Evolutionary conservation across 1,140 invertebrate species (phyloP).

Genomic region (Drosophila busckii): DNA sequence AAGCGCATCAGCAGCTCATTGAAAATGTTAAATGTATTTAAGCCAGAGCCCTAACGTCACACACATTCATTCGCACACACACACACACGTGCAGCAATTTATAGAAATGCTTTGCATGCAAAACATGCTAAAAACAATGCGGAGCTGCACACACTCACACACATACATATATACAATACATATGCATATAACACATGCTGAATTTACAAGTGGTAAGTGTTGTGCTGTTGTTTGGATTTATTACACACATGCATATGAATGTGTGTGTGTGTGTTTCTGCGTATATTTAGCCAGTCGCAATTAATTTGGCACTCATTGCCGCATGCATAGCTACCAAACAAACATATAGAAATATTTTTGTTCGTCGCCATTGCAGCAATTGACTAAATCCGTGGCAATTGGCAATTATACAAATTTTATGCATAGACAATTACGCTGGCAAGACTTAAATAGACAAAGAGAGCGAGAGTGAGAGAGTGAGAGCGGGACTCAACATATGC

Average conservation of each 20-base stretch:
- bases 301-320: slow-evolving; percentile 68
- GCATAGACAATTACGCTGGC: slow-evolving; percentile 53
- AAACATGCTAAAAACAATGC: slow-evolving; percentile 51
- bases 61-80: background rate
- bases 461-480: background rate
- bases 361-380: slow-evolving; percentile 49
- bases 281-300: slow-evolving; percentile 26
- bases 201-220: slow-evolving; percentile 36
- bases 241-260: slow-evolving; percentile 17
- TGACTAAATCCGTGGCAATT: slow-evolving; percentile 71
- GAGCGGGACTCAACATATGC: no score
- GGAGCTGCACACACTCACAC: slow-evolving; percentile 5
- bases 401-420: slow-evolving; percentile 67
- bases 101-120: slow-evolving; percentile 31
- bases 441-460: slow-evolving; percentile 22
- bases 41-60: slow-evolving; percentile 9
- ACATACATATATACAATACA: slow-evolving; percentile 1
- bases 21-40: slow-evolving; percentile 29
- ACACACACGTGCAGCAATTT: slow-evolving; percentile 6
- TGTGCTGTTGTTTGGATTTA: slow-evolving; percentile 60
- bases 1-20: slow-evolving; percentile 23
- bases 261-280: background rate
- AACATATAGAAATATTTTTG: slow-evolving; percentile 49
- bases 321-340: background rate
- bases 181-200: slow-evolving; percentile 13